Evolutionary conservation across 2,113 vertebrate species (phyloP), one percentile per base, ranked within the genome.

Genomic region (Tamias sibiricus): DNA sequence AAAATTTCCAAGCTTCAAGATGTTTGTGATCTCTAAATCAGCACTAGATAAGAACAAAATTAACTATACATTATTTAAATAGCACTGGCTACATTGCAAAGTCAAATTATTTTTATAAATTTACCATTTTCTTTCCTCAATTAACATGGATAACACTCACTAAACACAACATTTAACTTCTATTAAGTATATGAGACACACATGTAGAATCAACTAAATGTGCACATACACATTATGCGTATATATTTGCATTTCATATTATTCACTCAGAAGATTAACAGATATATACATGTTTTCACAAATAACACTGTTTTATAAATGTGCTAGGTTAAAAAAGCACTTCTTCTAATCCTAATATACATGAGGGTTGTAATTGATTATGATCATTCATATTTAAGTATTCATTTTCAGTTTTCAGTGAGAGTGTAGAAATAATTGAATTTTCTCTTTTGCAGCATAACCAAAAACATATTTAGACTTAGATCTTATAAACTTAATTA

Each of bases 401-500:
- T 83, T 92, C 69, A 88, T 91, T 95, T 93, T 83, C 90, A 77
- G 42, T 81, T 94, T 80, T 94, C 59, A 90, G 10, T 83, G 47
- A 96, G 79, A 96, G 71, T 94, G 12, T 47, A 74, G 22, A 74
- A 85, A 74, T 85, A 97, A 94, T 68, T 92, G 75, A 96, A 92
- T 90, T 96, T 96, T 77, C 26, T 47, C 16, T 90, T 95, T 87
- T 84, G 17, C 42, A 82, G 24, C 40, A 72, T 74, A 94, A 94
- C 62, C 64, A 92, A 97, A 96, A 97, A 62, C 26, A 72, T 90
- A 91, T 81, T 97, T 77, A 95, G 90, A 95, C 37, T 90, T 93
- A 87, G 84, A 54, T 90, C 77, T 92, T 95, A 87, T 66, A 77
- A 92, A 92, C 20, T 86, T 98, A 95, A 97, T 93, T 96, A 96